Base-by-base conservation (phyloP, 2,888 invertebrate genomes). In the Bibio marci region DNA sequence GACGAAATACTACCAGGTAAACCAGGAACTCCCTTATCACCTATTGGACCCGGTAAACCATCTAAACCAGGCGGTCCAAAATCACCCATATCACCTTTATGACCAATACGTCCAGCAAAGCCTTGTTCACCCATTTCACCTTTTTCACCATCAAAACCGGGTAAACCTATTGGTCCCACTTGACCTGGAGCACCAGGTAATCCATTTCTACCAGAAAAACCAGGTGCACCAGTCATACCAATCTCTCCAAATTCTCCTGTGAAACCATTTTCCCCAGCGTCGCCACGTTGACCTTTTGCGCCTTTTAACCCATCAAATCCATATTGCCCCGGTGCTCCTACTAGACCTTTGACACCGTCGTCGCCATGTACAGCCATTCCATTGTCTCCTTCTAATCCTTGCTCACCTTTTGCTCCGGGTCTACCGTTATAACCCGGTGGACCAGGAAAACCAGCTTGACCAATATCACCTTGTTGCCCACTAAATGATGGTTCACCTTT, bases 311-410 rank as follows among this genome's bases (percentile, higher is more conserved):
- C 76, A 14, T 51, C 48, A 47, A 54, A 56, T 34, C 68, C 74
- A 40, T 56, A 54, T 43, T 45, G 53, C 41, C 81, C 82, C 3
- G 61, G 52, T 13, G 68, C 62, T 46, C 83, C 83, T 38, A 65
- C 64, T 38, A 64, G 59, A 41, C 83, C 83, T 49, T 71, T 72
- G 17, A 52, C 41, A 2, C 76, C 77, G 12, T 49, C 44, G 6
- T 50, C 42, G 13, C 70, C 69, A 47, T 73, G 67, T 19, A 49
- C 41, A 14, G 64, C 61, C 12, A 19, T 27, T 18, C 37, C 32
- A 1, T 49, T 2, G 8, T 55, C 56, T 45, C 71, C 72, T 48
- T 59, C 61, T 0, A 17, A 27, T 25, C 72, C 72, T 36, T 40
- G 56, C 33, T 52, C 48, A 39, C 70, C 70, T 31, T 50, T 49